Base-by-base conservation (phyloP, 2,797 vertebrate genomes). In the Pelochelys cantorii region DNA sequence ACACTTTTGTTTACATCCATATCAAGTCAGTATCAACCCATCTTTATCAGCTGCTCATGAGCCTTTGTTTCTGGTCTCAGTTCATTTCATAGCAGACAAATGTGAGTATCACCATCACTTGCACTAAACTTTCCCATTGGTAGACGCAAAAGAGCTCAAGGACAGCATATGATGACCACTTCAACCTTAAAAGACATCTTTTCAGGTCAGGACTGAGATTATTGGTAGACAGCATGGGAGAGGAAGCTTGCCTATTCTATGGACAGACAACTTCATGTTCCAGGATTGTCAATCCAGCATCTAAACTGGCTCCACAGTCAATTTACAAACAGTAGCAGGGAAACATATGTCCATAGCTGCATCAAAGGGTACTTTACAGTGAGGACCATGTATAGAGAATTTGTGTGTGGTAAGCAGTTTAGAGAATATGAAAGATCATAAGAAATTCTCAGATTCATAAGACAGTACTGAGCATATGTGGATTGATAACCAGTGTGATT, bases 401-500 rank as follows among this genome's bases (percentile, higher is more conserved):
- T 95, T 87, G 81, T 84, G 94, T 92, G 93, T 95, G 95, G 86
- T 84, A 93, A 97, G 80, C 93, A 71, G 96, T 97, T 95, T 96
- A 90, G 2, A 1, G 81, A 48, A 92, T 48, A 89, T 95, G 79
- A 96, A 96, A 96, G 92, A 84, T 83, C 89, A 88, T 31, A 92
- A 2, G 57, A 83, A 91, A 96, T 95, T 97, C 95, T 92, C 80
- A 62, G 90, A 96, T 83, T 86, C 80, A 88, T 94, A 90, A 54
- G 86, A 92, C 88, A 91, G 90, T 86, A 92, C 82, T 93, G 84
- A 96, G 87, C 92, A 79, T 74, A 85, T 68, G 91, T 84, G 87
- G 90, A 95, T 94, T 96, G 92, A 96, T 93, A 96, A 93, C 93
- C 95, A 96, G 95, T 95, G 85, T 85, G 93, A 88, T 93, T 95